A percentile compares a stretch with the other conserved stretches of the same genome.
Conservation (phyloP, 1,140 invertebrate species). For the Drosophila gunungcola region DNA sequence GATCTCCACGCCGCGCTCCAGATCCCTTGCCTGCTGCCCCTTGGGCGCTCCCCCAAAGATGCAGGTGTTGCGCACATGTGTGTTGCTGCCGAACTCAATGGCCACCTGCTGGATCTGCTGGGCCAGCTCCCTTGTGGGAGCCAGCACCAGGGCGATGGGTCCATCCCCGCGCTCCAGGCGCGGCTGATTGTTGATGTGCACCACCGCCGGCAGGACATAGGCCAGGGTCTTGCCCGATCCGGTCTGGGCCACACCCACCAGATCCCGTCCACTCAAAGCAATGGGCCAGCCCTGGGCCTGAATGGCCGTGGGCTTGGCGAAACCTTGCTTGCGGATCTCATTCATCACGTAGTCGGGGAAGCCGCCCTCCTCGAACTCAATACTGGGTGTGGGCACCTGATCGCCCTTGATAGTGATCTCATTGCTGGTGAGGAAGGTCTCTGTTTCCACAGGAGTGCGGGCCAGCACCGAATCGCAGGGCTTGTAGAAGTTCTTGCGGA, state of each 20-base stretch:
- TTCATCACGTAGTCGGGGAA: conserved; percentile 93
- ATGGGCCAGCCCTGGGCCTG: conserved; percentile 97
- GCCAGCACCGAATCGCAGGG: conserved; percentile 91
- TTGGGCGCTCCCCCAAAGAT: conserved; percentile 98
- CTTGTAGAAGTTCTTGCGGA: conserved; percentile 97
- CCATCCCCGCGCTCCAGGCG: conserved; percentile 91
- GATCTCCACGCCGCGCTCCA: conserved; percentile 94
- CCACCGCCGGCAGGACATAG: conserved; percentile 93
- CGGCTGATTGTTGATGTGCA: conserved; percentile 97
- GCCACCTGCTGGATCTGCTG: conserved; percentile 99
- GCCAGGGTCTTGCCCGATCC: conserved; percentile 96
- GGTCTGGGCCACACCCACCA: conserved; percentile 98
- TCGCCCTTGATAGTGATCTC: conserved; percentile 93
- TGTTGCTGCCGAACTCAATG: conserved; percentile 94
- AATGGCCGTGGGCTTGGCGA: conserved; percentile 94
- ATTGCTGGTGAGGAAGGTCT: conserved; percentile 90
- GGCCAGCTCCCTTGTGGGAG: conserved; percentile 97
- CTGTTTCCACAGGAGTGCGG: conserved; percentile 89
- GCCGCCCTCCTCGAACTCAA: conserved; percentile 92
- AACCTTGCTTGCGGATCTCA: conserved; percentile 92
- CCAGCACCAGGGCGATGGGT: conserved; percentile 95
- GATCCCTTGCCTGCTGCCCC: conserved; percentile 91
- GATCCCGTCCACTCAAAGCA: conserved; percentile 95
- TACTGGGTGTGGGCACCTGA: conserved; percentile 92
- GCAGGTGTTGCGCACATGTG: conserved; percentile 95